phyloP scores from a whole-genome alignment of 2,797 vertebrate species.

The Pteronotus mesoamericanus region DNA sequence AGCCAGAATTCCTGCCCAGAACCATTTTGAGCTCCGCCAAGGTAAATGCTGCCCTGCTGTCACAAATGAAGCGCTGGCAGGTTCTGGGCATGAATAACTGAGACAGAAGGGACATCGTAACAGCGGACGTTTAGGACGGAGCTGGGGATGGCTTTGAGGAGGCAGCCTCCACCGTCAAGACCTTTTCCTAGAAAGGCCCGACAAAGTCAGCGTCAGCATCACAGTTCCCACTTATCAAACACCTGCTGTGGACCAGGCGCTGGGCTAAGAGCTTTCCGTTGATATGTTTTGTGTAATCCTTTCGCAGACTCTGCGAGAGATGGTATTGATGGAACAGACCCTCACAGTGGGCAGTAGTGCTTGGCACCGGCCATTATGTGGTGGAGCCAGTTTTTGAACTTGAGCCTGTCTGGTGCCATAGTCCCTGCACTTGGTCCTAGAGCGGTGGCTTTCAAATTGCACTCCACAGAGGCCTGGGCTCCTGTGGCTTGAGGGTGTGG shows the following conservation, averaged over 20 bases:
- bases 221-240: neutral
- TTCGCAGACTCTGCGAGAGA: neutral
- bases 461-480: fast-evolving
- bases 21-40: constrained; percentile 51
- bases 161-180: neutral
- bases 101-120: neutral
- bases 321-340: neutral
- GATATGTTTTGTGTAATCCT: neutral
- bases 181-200: constrained; percentile 9
- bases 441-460: neutral
- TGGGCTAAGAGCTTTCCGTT: neutral
- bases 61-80: constrained; percentile 16
- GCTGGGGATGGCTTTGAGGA: neutral
- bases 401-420: neutral
- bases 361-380: neutral
- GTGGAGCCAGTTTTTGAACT: neutral
- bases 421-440: neutral
- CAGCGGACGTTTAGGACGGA: neutral
- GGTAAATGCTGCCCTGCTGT: constrained; percentile 52
- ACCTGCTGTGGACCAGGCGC: neutral
- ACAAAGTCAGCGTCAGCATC: neutral
- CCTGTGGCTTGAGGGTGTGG: neutral
- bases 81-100: neutral
- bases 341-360: no score
- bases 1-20: constrained; percentile 57